Evolutionary conservation across 2,888 invertebrate species (phyloP), one percentile per base, ranked within the genome.

Genomic region (Amitus sp.): DNA sequence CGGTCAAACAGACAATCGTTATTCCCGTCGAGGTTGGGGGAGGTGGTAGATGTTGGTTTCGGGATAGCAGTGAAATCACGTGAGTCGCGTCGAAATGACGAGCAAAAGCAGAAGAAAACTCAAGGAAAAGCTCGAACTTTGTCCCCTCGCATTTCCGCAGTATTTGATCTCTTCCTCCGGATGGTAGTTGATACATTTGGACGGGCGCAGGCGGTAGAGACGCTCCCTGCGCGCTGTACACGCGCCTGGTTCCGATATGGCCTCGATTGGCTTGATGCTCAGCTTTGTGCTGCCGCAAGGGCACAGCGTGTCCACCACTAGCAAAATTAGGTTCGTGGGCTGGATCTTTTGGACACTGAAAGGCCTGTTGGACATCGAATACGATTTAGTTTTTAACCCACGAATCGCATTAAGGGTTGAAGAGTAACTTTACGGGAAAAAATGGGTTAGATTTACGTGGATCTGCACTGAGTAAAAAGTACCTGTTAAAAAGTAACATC

Each of bases 261-360:
- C 82, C 65, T 85, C 85, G 48, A 82, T 82, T 0, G 94, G 90
- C 56, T 89, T 88, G 80, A 94, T 93, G 82, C 92, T 92, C 67
- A 94, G 85, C 76, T 92, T 90, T 82, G 94, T 94, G 75, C 91
- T 92, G 67, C 94, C 94, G 83, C 94, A 95, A 47, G 94, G 94
- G 80, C 94, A 94, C 70, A 93, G 83, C 17, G 93, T 94, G 82
- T 95, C 94, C 72, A 95, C 94, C 66, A 94, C 95, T 65, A 95
- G 85, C 66, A 95, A 84, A 73, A 95, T 93, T 72, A 95, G 84
- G 85, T 95, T 95, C 77, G 94, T 95, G 81, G 93, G 92, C 46
- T 91, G 93, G 75, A 95, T 93, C 84, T 94, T 94, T 79, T 95
- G 94, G 53, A 95, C 94, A 84, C 94, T 95, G 84, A 95, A 95